phyloP scores from a whole-genome alignment of 2,113 vertebrate genomes.

The Scalopus aquaticus region DNA sequence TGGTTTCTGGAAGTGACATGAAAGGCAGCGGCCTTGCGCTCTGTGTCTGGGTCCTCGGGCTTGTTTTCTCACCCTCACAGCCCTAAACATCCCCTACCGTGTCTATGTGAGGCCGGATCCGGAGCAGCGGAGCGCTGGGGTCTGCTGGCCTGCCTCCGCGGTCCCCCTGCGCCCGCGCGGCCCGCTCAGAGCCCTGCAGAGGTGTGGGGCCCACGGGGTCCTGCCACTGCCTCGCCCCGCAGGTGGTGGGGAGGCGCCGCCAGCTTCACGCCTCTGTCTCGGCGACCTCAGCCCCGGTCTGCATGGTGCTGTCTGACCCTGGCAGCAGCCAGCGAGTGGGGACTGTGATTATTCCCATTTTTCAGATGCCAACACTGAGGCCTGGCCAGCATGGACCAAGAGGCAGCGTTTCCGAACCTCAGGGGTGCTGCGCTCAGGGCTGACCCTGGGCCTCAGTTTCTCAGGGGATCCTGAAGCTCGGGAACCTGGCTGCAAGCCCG shows the following conservation, averaged over 20 bases:
- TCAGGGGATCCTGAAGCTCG: accelerated
- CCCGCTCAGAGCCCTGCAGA: no score
- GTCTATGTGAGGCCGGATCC: background rate
- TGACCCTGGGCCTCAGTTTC: accelerated
- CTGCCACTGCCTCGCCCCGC: accelerated
- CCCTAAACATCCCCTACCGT: background rate
- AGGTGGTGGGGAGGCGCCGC: no score
- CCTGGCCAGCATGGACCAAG: background rate
- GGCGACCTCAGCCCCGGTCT: accelerated
- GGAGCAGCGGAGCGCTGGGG: accelerated
- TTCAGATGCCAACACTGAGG: background rate
- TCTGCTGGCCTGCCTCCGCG: no score
- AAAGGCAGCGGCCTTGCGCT: background rate
- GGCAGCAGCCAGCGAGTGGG: accelerated
- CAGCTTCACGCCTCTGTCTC: no score
- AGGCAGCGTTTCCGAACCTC: accelerated
- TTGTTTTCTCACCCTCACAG: conserved; percentile 12
- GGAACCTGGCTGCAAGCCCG: background rate
- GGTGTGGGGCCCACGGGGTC: background rate
- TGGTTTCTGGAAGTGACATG: conserved; percentile 45
- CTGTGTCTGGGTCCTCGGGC: background rate
- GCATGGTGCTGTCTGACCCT: background rate
- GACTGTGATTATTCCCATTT: background rate
- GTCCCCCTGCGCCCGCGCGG: no score
- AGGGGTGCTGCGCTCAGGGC: accelerated